Evolutionary conservation across 2,797 vertebrate species (phyloP), one percentile per base, ranked within the genome.

Genomic region (Periparus ater): DNA sequence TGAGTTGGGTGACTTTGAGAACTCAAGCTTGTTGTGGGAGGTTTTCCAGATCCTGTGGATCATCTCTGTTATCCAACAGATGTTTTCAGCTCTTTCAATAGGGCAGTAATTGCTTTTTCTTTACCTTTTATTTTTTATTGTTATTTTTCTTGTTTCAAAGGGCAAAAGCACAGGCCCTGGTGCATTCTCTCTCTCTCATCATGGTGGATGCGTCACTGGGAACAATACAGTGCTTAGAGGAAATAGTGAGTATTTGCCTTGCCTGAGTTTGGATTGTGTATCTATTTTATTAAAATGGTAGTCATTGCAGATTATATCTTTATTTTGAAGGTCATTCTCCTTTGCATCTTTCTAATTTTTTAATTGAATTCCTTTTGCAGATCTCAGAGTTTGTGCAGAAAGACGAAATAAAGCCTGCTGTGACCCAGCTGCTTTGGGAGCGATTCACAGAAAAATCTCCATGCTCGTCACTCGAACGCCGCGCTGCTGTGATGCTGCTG

Each of bases 391-490:
- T 99, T 97, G 98, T 99, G 58, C 97, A 98, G 96, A 98, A 98
- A 26, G 96, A 96, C 82, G 97, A 98, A 91, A 95, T 99, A 96
- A 97, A 97, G 30, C 96, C 98, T 96, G 63, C 98, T 96, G 99
- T 99, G 36, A 97, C 98, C 63, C 99, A 99, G 93, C 97, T 99
- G 86, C 97, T 99, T 12, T 99, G 99, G 99, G 99, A 99, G 74
- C 97, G 94, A 32, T 99, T 99, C 89, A 98, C 98, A 0, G 98
- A 98, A 53, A 99, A 99, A 97, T 97, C 96, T 18, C 98, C 98
- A 34, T 98, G 98, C 17, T 98, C 98, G 0, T 45, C 82, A 5
- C 84, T 99, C 10, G 97, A 99, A 72, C 98, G 98, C 38, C 97
- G 98, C n/a, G 98, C 98, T 45, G 98, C 99, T 0, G 97, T 99